Evolutionary conservation across 2,888 invertebrate genomes (phyloP), one percentile per base, ranked within the genome.

Genomic region (Blastobasis adustella): DNA sequence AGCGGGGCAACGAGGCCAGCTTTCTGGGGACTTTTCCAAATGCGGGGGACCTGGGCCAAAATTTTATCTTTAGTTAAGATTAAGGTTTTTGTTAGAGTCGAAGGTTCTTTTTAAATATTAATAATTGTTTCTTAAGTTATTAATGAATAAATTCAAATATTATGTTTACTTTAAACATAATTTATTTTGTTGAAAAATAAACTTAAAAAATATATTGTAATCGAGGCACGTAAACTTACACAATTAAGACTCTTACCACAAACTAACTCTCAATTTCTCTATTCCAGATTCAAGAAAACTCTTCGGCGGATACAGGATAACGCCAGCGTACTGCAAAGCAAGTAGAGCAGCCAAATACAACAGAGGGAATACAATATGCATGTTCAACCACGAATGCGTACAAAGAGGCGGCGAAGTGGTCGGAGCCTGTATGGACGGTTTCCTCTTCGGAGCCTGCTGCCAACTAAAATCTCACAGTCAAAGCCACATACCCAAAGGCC

Each of bases 321-420:
- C 95, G 9, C 96, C 96, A 5, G 92, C 93, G 59, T 91, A 92
- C 61, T 96, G 96, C 80, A 93, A 93, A 66, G 92, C 95, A 23
- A 90, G 93, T 5, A 82, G 92, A 71, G 91, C 92, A 43, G 85
- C 92, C 23, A 90, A 87, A 59, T 88, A 90, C 46, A 91, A 92
- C 63, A 87, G 90, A 62, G 93, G 94, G 0, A 93, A 93, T 44
- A 94, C 94, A 43, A 93, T 96, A 67, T 97, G 97, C 80, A 97
- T 97, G 97, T 97, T 97, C 88, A 96, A 97, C 82, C 95, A 96
- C 69, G 96, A 97, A 73, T 97, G 97, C 72, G 89, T 90, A 0
- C 93, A 93, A 62, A 88, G 95, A 57, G 92, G 92, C 0, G 97
- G 97, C 0, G 92, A 94, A 71, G 96, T 60, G 0, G 95, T 97